Conservation (phyloP, 2,113 vertebrate species). For the Pachyramphus minor region DNA sequence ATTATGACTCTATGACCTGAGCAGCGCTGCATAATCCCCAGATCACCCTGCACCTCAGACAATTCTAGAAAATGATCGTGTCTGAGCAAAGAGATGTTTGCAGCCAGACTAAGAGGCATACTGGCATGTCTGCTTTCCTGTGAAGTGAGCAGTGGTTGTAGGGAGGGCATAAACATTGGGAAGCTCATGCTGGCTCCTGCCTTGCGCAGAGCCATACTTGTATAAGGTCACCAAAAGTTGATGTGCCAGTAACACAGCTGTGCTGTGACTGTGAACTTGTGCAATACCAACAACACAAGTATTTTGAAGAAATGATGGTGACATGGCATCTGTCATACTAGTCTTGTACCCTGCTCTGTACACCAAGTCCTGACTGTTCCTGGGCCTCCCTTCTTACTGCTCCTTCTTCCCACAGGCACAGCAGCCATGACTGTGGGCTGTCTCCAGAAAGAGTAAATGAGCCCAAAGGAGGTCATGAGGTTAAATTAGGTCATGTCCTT, state of each 20-base stretch:
- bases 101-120: neutral
- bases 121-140: neutral
- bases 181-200: neutral
- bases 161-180: neutral
- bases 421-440: neutral
- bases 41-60: neutral
- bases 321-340: neutral
- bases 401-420: neutral
- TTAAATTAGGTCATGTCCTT: neutral
- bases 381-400: neutral
- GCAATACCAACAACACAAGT: neutral
- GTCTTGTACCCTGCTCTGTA: neutral
- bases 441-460: neutral
- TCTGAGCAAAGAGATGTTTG: neutral
- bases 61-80: neutral
- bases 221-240: neutral
- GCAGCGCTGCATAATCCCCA: neutral
- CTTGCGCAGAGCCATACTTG: neutral
- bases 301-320: neutral
- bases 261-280: neutral
- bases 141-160: rapidly evolving
- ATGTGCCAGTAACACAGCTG: neutral
- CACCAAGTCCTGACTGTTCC: neutral
- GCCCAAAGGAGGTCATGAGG: neutral
- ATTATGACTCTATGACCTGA: rapidly evolving